A percentile compares a stretch with the other conserved stretches of the same genome.
Conservation (phyloP, 2,888 invertebrate species). For the Scaptomyza reducta region DNA sequence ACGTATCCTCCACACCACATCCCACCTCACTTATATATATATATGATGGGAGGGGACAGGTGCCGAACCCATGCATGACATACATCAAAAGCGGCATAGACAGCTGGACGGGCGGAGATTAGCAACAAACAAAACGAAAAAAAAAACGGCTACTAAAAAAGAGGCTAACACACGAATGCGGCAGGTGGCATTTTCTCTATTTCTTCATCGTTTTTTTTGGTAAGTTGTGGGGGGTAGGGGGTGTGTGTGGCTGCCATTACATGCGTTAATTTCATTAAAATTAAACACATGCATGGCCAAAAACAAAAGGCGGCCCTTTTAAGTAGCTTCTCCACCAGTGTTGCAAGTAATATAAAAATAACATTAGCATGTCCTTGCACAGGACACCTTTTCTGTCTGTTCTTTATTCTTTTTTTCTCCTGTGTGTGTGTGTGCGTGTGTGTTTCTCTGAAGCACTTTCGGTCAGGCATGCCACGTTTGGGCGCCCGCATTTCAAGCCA, state of each 20-base stretch:
- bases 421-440: slow-evolving; percentile 15
- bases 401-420: not conserved
- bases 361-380: slow-evolving; percentile 69
- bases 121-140: slow-evolving; percentile 38
- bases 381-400: slow-evolving; percentile 64
- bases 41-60: not conserved
- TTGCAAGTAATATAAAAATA: slow-evolving; percentile 74
- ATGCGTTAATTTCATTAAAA: slow-evolving; percentile 82
- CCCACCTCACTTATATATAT: too few species aligned
- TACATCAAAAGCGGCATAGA: slow-evolving; percentile 70
- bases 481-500: slow-evolving; percentile 46
- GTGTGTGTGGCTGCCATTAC: slow-evolving; percentile 68
- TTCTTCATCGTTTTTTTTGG: too few species aligned
- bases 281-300: slow-evolving; percentile 81
- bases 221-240: slow-evolving; percentile 14
- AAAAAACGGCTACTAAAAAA: slow-evolving; percentile 22
- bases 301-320: slow-evolving; percentile 69
- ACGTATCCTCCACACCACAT: slow-evolving; percentile 38
- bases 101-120: slow-evolving; percentile 43
- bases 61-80: slow-evolving; percentile 62
- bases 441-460: slow-evolving; percentile 52
- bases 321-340: slow-evolving; percentile 52
- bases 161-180: slow-evolving; percentile 33
- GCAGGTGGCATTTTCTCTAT: too few species aligned
- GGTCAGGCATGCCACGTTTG: slow-evolving; percentile 54